Conservation (phyloP, 1,140 invertebrate genomes). For the Lordiphosa stackelbergi region DNA sequence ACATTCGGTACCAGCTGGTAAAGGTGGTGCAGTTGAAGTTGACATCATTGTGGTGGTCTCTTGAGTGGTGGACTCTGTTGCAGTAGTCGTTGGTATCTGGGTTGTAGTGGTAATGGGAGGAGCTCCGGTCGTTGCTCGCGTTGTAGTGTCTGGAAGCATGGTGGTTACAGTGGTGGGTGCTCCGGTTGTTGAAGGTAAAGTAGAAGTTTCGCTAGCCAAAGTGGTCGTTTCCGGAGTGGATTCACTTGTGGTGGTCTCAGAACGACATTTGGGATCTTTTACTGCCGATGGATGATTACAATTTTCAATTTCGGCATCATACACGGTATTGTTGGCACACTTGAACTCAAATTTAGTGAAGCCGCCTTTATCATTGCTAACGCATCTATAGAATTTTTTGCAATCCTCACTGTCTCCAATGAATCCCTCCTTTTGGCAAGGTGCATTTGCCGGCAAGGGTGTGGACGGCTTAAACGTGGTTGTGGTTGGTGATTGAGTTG, state of each 20-base stretch:
- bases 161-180: slow-evolving; percentile 10
- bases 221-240: slow-evolving; percentile 3
- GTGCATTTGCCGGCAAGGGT: slow-evolving; percentile 24
- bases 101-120: slow-evolving; percentile 26
- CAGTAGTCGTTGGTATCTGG: slow-evolving; percentile 21
- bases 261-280: slow-evolving; percentile 40
- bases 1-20: slow-evolving; percentile 70
- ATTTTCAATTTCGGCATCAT: slow-evolving; percentile 79
- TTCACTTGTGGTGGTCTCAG: slow-evolving; percentile 8
- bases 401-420: slow-evolving; percentile 81
- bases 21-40: slow-evolving; percentile 28
- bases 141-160: slow-evolving; percentile 42
- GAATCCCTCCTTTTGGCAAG: slow-evolving; percentile 80
- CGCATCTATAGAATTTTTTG: slow-evolving; percentile 83
- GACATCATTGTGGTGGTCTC: slow-evolving; percentile 19
- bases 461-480: slow-evolving; percentile 38
- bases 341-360: slow-evolving; percentile 81
- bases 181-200: background rate
- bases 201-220: background rate
- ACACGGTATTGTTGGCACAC: slow-evolving; percentile 82
- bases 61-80: background rate
- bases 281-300: slow-evolving; percentile 81
- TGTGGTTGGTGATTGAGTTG: slow-evolving; percentile 9
- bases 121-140: slow-evolving; percentile 33
- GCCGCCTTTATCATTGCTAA: slow-evolving; percentile 79